These are phyloP conservation scores for Callosobruchus maculatus DNA, from an alignment of 2,888 invertebrate species.

Conservation along the genomic window DNA sequence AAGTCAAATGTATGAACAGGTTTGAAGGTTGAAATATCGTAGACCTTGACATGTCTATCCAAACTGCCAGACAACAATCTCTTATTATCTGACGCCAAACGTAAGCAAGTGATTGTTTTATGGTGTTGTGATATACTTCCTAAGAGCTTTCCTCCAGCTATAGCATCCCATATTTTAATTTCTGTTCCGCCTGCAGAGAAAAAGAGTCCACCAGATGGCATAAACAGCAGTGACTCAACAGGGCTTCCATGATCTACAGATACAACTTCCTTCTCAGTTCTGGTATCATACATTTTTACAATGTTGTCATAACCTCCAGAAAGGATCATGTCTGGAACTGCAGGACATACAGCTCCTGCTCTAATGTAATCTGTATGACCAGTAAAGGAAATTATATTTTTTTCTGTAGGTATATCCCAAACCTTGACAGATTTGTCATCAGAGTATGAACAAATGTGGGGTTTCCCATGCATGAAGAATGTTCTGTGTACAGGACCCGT, in stretches of 20 bases:
- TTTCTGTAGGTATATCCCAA: constrained; percentile 91
- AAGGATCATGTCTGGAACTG: constrained; percentile 70
- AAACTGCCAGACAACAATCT: constrained; percentile 85
- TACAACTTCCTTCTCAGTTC: constrained; percentile 66
- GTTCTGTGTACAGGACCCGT: constrained; percentile 76
- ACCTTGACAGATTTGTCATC: constrained; percentile 83
- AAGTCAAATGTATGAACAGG: constrained; percentile 85
- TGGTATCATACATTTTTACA: constrained; percentile 82
- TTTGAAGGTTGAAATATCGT: constrained; percentile 82
- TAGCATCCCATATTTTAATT: constrained; percentile 90
- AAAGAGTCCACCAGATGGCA: constrained; percentile 87
- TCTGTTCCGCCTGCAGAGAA: constrained; percentile 78
- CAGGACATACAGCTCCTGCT: constrained; percentile 76
- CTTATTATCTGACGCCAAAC: constrained; percentile 76
- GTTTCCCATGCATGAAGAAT: constrained; percentile 74
- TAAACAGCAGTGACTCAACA: constrained; percentile 82
- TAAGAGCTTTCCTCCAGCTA: constrained; percentile 81
- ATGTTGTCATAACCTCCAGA: constrained; percentile 89
- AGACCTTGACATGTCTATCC: constrained; percentile 91
- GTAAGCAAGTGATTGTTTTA: constrained; percentile 88
- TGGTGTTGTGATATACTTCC: constrained; percentile 88
- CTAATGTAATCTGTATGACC: constrained; percentile 80
- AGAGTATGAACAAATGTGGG: constrained; percentile 80
- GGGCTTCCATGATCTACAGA: constrained; percentile 84
- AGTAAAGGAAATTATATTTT: constrained; percentile 60